A percentile compares a stretch with the other conserved stretches of the same genome.
phyloP scores from a whole-genome alignment of 2,113 vertebrate species.

The Emydura subglobosa region DNA sequence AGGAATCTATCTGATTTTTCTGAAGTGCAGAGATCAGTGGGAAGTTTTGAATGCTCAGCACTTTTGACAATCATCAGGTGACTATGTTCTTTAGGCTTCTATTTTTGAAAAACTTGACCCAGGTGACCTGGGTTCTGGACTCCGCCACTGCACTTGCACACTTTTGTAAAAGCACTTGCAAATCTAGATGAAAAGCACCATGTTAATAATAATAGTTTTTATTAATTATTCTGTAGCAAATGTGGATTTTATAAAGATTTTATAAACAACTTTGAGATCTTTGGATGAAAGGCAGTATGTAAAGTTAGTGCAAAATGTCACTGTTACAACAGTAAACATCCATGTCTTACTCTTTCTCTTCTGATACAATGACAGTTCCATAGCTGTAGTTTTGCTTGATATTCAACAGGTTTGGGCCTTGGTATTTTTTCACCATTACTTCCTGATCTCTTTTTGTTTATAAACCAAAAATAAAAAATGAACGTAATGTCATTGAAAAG shows the following conservation, averaged over 20 bases:
- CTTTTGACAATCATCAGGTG: not conserved
- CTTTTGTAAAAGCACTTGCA: not conserved
- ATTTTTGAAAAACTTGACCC: not conserved
- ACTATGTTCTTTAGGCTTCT: not conserved
- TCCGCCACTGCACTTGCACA: not conserved
- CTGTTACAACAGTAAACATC: not conserved
- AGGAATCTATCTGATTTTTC: not conserved
- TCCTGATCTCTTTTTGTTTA: not conserved
- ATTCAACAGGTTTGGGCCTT: not conserved
- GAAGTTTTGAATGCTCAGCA: not conserved
- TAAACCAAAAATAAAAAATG: not conserved
- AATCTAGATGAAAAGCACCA: not conserved
- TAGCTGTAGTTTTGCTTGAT: not conserved
- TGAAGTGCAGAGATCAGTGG: not conserved
- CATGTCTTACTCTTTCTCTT: not conserved
- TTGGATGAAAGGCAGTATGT: not conserved
- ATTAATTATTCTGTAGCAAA: not conserved
- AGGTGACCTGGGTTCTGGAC: not conserved
- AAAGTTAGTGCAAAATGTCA: not conserved
- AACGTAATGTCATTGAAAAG: not conserved
- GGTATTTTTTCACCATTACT: not conserved
- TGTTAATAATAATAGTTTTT: not conserved
- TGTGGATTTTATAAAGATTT: not conserved
- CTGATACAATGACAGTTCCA: not conserved
- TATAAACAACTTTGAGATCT: slow-evolving; percentile 21